Evolutionary conservation across 2,113 vertebrate species (phyloP).

Genomic region (Heliornis fulica): DNA sequence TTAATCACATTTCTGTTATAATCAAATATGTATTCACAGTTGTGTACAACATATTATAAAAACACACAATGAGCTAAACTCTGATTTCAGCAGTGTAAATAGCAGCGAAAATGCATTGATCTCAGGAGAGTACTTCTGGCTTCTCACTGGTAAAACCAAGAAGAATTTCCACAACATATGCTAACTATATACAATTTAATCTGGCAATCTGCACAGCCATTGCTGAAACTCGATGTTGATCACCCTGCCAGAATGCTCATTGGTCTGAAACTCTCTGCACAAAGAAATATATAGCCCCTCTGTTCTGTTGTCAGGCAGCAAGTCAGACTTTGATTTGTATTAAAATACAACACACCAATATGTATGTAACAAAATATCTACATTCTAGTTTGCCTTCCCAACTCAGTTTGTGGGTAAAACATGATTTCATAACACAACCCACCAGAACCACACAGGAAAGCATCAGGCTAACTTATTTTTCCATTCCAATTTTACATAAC

Average conservation of each 20-base stretch:
- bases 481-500: not conserved
- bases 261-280: not conserved
- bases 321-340: not conserved
- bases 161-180: constrained; percentile 31
- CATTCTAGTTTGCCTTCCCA: not conserved
- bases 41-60: constrained; percentile 36
- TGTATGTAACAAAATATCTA: not conserved
- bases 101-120: constrained; percentile 46
- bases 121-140: constrained; percentile 44
- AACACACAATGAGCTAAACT: constrained; percentile 43
- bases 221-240: not conserved
- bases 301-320: not conserved
- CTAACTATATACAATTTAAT: constrained; percentile 49
- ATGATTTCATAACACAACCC: not conserved
- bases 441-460: not conserved
- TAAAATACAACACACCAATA: not conserved
- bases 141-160: constrained; percentile 12
- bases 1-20: constrained; percentile 62
- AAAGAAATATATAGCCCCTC: not conserved
- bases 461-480: not conserved
- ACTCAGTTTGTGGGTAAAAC: not conserved
- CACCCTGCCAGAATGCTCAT: constrained; percentile 32
- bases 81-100: constrained; percentile 52
- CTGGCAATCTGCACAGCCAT: constrained; percentile 23
- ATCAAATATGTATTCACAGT: constrained; percentile 57